Evolutionary conservation across 2,113 vertebrate species (phyloP).

Genomic region (Paratilapia polleni): DNA sequence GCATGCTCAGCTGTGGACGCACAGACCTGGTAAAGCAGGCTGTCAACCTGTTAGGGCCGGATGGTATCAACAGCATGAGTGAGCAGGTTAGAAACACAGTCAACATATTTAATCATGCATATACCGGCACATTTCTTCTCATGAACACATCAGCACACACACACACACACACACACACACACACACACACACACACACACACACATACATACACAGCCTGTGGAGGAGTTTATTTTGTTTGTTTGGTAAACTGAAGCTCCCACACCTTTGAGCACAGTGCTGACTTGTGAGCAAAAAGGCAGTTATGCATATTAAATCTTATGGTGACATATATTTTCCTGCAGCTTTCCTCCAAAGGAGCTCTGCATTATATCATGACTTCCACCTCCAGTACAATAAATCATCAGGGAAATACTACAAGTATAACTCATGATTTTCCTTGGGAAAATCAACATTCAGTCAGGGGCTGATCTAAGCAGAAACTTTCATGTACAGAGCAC

Average conservation of each 20-base stretch:
- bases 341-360: constrained; percentile 29
- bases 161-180: background rate
- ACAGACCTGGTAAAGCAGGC: constrained; percentile 98
- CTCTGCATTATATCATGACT: constrained; percentile 31
- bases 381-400: constrained; percentile 12
- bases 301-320: constrained; percentile 32
- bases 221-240: constrained; percentile 2
- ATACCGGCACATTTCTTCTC: background rate
- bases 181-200: background rate
- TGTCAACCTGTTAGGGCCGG: constrained; percentile 90
- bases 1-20: constrained; percentile 98
- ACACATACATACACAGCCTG: background rate
- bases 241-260: constrained; percentile 19
- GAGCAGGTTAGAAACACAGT: constrained; percentile 88
- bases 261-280: constrained; percentile 6
- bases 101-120: constrained; percentile 50
- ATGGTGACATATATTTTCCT: constrained; percentile 20
- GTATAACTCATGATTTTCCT: constrained; percentile 21
- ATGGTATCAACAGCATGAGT: constrained; percentile 98
- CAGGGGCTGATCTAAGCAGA: constrained; percentile 11
- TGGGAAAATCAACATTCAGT: constrained; percentile 27
- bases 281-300: constrained; percentile 10
- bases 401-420: constrained; percentile 18
- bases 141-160: background rate
- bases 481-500: constrained; percentile 2